Evolutionary conservation across 1,140 invertebrate species (phyloP).

Genomic region (Galleria mellonella): DNA sequence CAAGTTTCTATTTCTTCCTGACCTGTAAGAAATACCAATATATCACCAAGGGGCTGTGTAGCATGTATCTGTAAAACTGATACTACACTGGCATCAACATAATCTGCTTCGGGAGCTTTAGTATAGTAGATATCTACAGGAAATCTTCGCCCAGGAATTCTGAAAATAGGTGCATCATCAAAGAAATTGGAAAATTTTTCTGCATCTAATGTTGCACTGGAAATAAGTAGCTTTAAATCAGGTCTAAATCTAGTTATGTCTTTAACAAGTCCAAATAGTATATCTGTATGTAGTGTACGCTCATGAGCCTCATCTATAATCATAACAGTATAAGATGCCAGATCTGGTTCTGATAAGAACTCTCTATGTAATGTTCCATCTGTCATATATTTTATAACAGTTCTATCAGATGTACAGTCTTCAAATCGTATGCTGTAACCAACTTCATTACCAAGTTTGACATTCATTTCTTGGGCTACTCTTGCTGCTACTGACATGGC

Average conservation of each 20-base stretch:
- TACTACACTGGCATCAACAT: constrained; percentile 97
- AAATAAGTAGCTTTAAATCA: constrained; percentile 97
- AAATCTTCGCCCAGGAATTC: constrained; percentile 92
- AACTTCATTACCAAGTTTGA: constrained; percentile 98
- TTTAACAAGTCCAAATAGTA: constrained; percentile 98
- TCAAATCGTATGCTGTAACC: constrained; percentile 99
- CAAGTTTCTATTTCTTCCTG: constrained; percentile 98
- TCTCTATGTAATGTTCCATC: constrained; percentile 98
- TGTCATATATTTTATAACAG: constrained; percentile 99
- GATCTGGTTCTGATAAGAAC: constrained; percentile 97
- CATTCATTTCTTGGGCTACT: constrained; percentile 99
- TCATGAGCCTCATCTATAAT: constrained; percentile 99
- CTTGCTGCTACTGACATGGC: constrained; percentile 99
- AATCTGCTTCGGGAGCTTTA: constrained; percentile 98
- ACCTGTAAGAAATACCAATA: constrained; percentile 97
- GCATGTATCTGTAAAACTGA: constrained; percentile 98
- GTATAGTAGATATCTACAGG: constrained; percentile 99
- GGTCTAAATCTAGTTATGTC: constrained; percentile 96
- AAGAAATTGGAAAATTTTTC: constrained; percentile 99
- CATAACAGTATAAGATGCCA: constrained; percentile 96
- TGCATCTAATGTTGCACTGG: constrained; percentile 98
- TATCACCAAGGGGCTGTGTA: constrained; percentile 95
- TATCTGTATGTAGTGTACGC: constrained; percentile 97
- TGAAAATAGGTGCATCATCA: constrained; percentile 98
- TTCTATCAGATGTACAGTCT: constrained; percentile 97